Conservation (phyloP, 2,113 vertebrate species). For the Ovis canadensis region DNA sequence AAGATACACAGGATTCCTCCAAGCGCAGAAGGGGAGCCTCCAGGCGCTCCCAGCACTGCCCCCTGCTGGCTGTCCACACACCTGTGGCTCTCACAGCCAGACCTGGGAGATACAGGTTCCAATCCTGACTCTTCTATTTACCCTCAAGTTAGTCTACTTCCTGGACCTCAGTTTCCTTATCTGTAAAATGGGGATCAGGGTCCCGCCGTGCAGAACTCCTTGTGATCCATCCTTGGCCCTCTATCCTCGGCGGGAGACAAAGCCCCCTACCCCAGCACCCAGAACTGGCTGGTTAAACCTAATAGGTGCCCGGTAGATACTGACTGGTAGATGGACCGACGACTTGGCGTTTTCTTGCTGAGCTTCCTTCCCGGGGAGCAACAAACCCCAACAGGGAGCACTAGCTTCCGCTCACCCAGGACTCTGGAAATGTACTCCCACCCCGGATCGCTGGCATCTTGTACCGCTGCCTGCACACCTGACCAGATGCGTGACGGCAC, state of each 20-base stretch:
- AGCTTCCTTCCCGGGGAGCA: rapidly evolving
- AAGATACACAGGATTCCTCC: not conserved
- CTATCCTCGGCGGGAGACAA: not conserved
- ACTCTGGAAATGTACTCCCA: rapidly evolving
- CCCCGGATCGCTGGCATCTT: rapidly evolving
- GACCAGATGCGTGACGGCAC: rapidly evolving
- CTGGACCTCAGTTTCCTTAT: not conserved
- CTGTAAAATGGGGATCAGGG: not conserved
- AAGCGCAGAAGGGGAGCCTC: not conserved
- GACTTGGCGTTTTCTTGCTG: not conserved
- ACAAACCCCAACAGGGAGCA: not conserved
- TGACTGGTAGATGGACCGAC: not conserved
- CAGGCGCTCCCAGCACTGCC: not conserved
- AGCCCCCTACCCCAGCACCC: not conserved
- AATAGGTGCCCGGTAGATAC: rapidly evolving
- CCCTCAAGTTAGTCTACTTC: not conserved
- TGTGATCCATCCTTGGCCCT: not conserved
- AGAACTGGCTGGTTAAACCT: not conserved
- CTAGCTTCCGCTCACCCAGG: not conserved
- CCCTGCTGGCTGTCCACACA: not conserved
- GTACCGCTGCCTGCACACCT: rapidly evolving
- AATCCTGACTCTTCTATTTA: not conserved
- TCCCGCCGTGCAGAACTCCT: not conserved
- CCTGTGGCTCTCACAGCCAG: not conserved
- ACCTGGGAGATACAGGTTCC: not conserved